phyloP scores from a whole-genome alignment of 2,797 vertebrate genomes.

The Chloroceryle inda region DNA sequence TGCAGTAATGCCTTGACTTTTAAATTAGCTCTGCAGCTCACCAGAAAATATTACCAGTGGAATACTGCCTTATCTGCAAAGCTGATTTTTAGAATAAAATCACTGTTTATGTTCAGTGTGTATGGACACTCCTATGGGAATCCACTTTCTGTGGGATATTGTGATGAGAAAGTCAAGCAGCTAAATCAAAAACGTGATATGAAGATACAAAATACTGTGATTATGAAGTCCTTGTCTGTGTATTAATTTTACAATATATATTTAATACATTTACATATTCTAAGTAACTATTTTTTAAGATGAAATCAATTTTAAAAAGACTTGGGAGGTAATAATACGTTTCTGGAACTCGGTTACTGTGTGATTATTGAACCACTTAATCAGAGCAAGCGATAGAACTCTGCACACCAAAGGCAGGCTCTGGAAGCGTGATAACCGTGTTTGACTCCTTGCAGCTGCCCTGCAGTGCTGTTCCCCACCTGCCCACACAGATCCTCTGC shows the following conservation, averaged over 20 bases:
- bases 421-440: background rate
- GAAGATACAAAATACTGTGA: background rate
- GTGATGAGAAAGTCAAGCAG: background rate
- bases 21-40: background rate
- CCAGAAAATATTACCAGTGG: background rate
- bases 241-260: background rate
- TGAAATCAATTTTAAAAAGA: background rate
- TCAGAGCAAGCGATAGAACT: background rate
- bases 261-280: too few relatives aligned
- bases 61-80: background rate
- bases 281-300: background rate
- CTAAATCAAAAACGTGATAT: background rate
- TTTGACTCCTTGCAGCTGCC: conserved; percentile 63
- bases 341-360: background rate
- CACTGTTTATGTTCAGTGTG: background rate
- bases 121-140: background rate
- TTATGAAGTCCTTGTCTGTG: background rate
- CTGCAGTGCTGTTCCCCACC: conserved; percentile 63
- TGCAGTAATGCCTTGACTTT: background rate
- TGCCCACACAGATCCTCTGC: conserved; percentile 60
- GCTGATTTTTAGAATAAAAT: background rate
- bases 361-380: background rate
- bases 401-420: background rate
- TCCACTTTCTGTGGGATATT: background rate
- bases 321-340: background rate